Conservation (phyloP, 2,797 vertebrate species). For the Pelodytes ibericus region DNA sequence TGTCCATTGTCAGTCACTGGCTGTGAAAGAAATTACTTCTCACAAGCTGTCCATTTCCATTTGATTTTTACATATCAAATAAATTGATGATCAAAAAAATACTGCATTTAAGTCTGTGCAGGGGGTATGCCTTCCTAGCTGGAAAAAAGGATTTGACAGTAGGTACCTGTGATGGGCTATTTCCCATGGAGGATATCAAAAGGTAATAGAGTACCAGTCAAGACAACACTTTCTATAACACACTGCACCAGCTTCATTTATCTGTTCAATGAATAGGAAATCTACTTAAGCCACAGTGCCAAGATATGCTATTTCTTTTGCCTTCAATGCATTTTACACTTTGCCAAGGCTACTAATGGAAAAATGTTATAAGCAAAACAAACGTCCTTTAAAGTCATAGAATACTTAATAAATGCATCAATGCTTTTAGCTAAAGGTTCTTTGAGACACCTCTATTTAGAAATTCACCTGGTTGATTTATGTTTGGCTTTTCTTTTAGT, state of each 20-base stretch:
- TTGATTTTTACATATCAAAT: slow-evolving; percentile 61
- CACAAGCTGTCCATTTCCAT: slow-evolving; percentile 42
- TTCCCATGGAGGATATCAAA: slow-evolving; percentile 63
- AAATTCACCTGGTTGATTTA: slow-evolving; percentile 31
- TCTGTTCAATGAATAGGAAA: slow-evolving; percentile 76
- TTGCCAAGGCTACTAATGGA: slow-evolving; percentile 62
- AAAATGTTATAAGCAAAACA: slow-evolving; percentile 63
- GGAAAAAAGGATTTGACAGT: slow-evolving; percentile 67
- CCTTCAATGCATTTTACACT: slow-evolving; percentile 68
- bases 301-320: slow-evolving; percentile 66
- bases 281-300: slow-evolving; percentile 67
- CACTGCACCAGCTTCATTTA: slow-evolving; percentile 70
- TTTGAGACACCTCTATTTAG: slow-evolving; percentile 48
- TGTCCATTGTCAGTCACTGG: slow-evolving; percentile 52
- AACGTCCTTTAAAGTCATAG: slow-evolving; percentile 58
- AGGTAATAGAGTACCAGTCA: slow-evolving; percentile 60
- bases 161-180: slow-evolving; percentile 64
- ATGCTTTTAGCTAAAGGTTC: slow-evolving; percentile 60
- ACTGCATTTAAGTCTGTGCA: slow-evolving; percentile 57
- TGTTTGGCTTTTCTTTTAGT: slow-evolving; percentile 19
- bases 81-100: slow-evolving; percentile 49
- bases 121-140: slow-evolving; percentile 59
- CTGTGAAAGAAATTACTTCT: slow-evolving; percentile 58
- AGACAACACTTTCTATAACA: slow-evolving; percentile 65
- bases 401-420: slow-evolving; percentile 60